phyloP scores from a whole-genome alignment of 2,797 vertebrate species.

The Synaphobranchus kaupii region DNA sequence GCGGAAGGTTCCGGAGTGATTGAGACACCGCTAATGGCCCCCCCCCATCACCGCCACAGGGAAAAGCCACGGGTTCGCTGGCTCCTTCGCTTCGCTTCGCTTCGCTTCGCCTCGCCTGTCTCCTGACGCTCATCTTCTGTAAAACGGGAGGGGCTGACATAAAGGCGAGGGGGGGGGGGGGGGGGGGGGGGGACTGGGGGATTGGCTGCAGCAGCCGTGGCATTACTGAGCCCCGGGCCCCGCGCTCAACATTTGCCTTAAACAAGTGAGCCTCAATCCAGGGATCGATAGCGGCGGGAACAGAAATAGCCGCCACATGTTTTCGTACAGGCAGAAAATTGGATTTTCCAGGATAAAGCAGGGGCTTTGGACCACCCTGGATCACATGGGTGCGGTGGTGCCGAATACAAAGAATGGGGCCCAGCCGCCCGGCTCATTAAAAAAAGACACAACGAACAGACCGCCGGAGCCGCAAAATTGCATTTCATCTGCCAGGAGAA shows the following conservation, averaged over 20 bases:
- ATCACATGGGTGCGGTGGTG: background rate
- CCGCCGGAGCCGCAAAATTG: conserved; percentile 12
- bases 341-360: background rate
- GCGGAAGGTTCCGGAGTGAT: background rate
- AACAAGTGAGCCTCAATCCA: background rate
- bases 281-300: background rate
- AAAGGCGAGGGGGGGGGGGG: too few species aligned
- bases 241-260: background rate
- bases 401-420: background rate
- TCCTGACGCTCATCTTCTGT: background rate
- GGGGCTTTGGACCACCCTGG: background rate
- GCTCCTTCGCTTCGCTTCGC: too few species aligned
- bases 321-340: background rate
- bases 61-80: background rate
- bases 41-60: background rate
- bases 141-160: background rate
- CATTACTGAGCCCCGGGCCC: background rate
- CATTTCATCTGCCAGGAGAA: background rate
- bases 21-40: background rate
- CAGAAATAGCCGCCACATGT: background rate
- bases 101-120: background rate
- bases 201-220: background rate
- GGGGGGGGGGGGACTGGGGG: background rate
- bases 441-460: background rate
- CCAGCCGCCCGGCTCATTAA: background rate